A percentile compares a stretch with the other conserved stretches of the same genome.
Conservation (phyloP, 2,113 vertebrate genomes). For the Tupaia chinensis region DNA sequence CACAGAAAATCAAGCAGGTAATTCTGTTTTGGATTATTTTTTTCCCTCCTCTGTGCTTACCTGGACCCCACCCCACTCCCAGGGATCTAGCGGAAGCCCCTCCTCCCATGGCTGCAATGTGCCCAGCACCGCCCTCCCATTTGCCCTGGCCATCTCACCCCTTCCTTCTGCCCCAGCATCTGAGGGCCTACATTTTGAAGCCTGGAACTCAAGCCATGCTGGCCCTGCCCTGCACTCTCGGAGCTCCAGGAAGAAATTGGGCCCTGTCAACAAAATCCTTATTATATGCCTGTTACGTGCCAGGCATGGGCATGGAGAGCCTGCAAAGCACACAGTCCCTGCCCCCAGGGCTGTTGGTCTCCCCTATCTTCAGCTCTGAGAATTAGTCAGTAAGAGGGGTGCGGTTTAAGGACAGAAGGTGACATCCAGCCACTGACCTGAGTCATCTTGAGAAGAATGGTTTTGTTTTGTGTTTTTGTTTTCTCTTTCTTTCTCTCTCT, state of each 20-base stretch:
- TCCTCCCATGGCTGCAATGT: neutral
- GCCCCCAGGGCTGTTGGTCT: neutral
- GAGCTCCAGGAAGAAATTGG: neutral
- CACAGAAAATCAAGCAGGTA: constrained; percentile 98
- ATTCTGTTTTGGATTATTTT: neutral
- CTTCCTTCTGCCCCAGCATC: neutral
- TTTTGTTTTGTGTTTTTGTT: too few species aligned
- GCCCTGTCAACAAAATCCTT: neutral
- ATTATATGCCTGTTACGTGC: too few species aligned
- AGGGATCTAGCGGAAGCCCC: neutral
- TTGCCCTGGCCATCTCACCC: neutral
- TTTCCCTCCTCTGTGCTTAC: neutral
- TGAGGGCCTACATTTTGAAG: neutral
- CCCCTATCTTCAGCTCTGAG: neutral
- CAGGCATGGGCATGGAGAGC: neutral
- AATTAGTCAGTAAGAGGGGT: neutral
- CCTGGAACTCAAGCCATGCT: neutral
- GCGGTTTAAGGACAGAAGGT: neutral
- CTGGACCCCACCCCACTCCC: neutral
- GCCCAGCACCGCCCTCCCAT: too few species aligned
- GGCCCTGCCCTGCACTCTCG: neutral
- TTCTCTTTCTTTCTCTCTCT: too few species aligned
- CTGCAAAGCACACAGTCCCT: too few species aligned
- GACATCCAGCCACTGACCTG: neutral
- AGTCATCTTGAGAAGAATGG: neutral